Evolutionary conservation across 92 coral and sea anemone species (phyloP), one percentile per base, ranked within the genome.

Genomic region (Porites cylindrica): DNA sequence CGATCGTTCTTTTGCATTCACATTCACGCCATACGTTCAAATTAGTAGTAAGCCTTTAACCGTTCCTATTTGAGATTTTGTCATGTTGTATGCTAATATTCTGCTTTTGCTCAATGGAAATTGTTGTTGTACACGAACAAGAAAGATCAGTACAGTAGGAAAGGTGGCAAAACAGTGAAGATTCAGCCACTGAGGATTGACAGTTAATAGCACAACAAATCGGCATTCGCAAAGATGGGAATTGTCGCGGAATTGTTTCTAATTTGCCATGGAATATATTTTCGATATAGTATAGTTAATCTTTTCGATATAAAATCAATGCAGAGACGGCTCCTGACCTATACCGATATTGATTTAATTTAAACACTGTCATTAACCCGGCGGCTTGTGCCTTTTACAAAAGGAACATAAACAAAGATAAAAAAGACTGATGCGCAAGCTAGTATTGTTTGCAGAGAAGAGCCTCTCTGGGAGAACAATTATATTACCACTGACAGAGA

Each of bases 71-170:
- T 59, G 58, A 82, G 78, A 14, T 82, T 13, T 19, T 70, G 8
- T 78, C 86, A n/a, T 82, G 78, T 60, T n/a, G 17, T 20, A 20
- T 70, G n/a, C 51, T 82, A 11, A 21, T 70, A 10, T 58, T 82
- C 20, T 58, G 32, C 59, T 14, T 72, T 29, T 69, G 11, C 10
- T 72, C 77, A 7, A 82, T 70, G 69, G 2, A 14, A 10, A 16
- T 1, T 8, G 10, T 82, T 26, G 69, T 82, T 26, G 58, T 72
- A 19, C 50, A 8, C 6, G 71, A 72, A 56, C 77, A 58, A n/a
- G 24, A 70, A 0, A 14, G 29, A 5, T 56, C 67, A 11, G 60
- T 56, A 54, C 51, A 4, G 0, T 38, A 38, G 47, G 64, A 4
- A 61, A 66, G 17, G 19, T 82, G 12, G 70, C 69, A 56, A 82